Evolutionary conservation across 2,888 invertebrate species (phyloP).

Genomic region (Pristionchus mayeri): DNA sequence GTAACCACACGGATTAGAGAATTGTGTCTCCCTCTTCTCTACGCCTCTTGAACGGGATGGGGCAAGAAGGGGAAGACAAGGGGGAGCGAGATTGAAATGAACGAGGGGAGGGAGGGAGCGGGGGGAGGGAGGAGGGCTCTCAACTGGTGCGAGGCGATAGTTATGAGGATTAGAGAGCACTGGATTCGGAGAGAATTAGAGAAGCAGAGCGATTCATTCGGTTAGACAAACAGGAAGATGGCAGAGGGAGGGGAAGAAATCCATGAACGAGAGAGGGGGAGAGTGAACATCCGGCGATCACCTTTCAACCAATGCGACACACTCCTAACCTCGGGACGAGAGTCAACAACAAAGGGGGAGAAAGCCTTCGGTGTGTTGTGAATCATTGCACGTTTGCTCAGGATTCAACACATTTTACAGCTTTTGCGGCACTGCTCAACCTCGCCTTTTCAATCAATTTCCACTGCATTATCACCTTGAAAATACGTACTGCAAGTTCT

Average conservation of each 20-base stretch:
- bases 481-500: too few relatives aligned
- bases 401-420: too few relatives aligned
- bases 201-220: constrained; percentile 2
- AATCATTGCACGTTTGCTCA: neutral
- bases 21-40: constrained; percentile 16
- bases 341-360: constrained; percentile 12
- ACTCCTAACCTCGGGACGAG: neutral
- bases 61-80: constrained; percentile 24
- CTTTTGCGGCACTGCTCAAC: too few relatives aligned
- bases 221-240: constrained; percentile 38
- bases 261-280: neutral
- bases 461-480: too few relatives aligned
- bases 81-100: neutral
- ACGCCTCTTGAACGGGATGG: constrained; percentile 32
- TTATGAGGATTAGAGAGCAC: constrained; percentile 13
- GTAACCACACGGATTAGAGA: constrained; percentile 36
- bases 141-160: neutral
- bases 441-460: too few relatives aligned
- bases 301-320: constrained; percentile 1
- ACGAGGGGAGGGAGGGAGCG: neutral
- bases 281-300: constrained; percentile 36
- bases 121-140: neutral
- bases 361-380: neutral
- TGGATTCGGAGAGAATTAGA: constrained; percentile 27
- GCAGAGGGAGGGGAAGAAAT: neutral